phyloP scores from a whole-genome alignment of 2,113 vertebrate species.

The Myxocyprinus asiaticus region DNA sequence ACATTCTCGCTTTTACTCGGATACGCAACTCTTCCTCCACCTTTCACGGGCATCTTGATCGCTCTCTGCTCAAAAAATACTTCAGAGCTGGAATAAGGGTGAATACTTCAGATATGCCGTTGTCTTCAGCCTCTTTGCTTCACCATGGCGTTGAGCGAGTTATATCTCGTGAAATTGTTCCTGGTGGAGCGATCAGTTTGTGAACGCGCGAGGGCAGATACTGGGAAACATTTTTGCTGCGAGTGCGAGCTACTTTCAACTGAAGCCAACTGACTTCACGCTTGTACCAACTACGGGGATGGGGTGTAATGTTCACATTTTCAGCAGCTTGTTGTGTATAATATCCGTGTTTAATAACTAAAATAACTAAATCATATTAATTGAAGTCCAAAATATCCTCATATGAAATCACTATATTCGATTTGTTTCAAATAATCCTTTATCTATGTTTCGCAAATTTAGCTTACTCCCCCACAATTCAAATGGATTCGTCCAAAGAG shows the following conservation, averaged over 20 bases:
- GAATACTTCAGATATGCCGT: background rate
- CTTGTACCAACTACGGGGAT: conserved; percentile 46
- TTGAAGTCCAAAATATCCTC: background rate
- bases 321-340: too few species aligned
- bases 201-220: background rate
- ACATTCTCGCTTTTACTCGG: conserved; percentile 63
- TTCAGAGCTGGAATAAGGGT: background rate
- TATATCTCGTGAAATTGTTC: conserved; percentile 8
- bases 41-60: conserved; percentile 72
- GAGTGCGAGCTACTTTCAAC: conserved; percentile 52
- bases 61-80: conserved; percentile 11
- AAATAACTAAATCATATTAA: too few species aligned
- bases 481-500: conserved; percentile 51
- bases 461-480: background rate
- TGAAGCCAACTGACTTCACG: conserved; percentile 54
- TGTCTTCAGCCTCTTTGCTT: conserved; percentile 22
- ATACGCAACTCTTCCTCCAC: conserved; percentile 64
- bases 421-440: background rate
- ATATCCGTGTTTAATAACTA: too few species aligned
- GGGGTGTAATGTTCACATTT: background rate
- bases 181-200: background rate
- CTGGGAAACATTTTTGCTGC: conserved; percentile 55
- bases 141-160: conserved; percentile 51
- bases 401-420: background rate
- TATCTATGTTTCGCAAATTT: background rate